These are phyloP conservation scores for Cettia cetti DNA, from an alignment of 2,113 vertebrate genomes.

Conservation along the genomic window DNA sequence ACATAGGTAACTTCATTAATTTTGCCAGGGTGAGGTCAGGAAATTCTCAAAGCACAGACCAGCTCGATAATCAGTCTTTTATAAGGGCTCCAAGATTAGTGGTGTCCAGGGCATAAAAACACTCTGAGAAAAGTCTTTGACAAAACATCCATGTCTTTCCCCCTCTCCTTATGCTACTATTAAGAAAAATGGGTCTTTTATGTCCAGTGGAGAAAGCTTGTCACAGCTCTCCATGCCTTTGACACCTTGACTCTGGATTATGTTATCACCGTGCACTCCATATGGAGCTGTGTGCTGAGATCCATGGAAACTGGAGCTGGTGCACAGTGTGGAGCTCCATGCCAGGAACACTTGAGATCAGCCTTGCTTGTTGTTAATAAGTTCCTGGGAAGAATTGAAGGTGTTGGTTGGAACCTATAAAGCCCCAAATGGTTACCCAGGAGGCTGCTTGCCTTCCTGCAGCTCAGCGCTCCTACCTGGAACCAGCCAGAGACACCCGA, in stretches of 20 bases:
- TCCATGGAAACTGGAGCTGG: constrained; percentile 9
- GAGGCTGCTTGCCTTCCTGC: background rate
- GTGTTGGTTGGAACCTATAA: constrained; percentile 25
- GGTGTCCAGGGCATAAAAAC: background rate
- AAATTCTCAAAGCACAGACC: background rate
- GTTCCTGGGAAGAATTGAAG: constrained; percentile 27
- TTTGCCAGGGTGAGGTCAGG: background rate
- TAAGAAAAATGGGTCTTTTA: background rate
- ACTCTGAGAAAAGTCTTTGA: background rate
- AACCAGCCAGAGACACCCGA: background rate
- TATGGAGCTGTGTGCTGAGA: background rate
- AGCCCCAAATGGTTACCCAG: background rate
- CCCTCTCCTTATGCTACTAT: background rate
- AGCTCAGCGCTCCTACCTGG: background rate
- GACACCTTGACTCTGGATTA: background rate
- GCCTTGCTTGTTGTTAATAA: background rate
- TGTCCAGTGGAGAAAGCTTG: background rate
- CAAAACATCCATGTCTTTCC: background rate
- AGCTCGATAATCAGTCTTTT: background rate
- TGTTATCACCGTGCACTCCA: background rate
- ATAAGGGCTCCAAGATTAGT: background rate
- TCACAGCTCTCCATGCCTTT: background rate
- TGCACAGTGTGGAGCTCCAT: background rate
- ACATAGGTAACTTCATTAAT: background rate
- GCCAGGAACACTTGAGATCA: constrained; percentile 29